Percentiles rank a stretch among this genome's conserved stretches.
Evolutionary conservation across 2,797 vertebrate species (phyloP).

Genomic region (Antennarius maculatus): DNA sequence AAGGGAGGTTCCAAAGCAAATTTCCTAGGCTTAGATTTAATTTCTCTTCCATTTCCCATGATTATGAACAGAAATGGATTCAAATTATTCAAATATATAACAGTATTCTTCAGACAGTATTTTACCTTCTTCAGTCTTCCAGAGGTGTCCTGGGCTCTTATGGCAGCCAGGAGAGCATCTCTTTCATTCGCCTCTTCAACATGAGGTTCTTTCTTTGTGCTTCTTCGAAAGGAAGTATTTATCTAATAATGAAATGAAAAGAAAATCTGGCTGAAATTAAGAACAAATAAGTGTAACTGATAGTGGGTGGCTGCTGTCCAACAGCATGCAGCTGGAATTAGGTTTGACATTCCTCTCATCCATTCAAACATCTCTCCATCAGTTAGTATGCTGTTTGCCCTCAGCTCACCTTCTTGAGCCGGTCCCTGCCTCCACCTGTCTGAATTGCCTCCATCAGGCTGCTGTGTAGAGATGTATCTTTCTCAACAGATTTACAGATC

Average conservation of each 20-base stretch:
- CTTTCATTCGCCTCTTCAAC: constrained; percentile 84
- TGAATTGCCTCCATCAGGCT: constrained; percentile 96
- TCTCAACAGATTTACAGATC: constrained; percentile 83
- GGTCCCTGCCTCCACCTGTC: constrained; percentile 84
- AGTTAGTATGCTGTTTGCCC: neutral
- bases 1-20: neutral
- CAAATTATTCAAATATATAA: constrained; percentile 2
- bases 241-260: constrained; percentile 73
- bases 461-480: constrained; percentile 88
- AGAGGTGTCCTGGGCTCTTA: constrained; percentile 84
- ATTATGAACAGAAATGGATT: neutral
- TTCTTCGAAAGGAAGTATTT: constrained; percentile 65
- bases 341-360: neutral
- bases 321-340: neutral
- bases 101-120: neutral
- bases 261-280: constrained; percentile 1
- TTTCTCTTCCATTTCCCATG: neutral
- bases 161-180: constrained; percentile 89
- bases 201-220: constrained; percentile 63
- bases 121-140: constrained; percentile 88
- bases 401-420: constrained; percentile 88
- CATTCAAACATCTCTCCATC: neutral
- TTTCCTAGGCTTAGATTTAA: neutral
- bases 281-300: neutral
- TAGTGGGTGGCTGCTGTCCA: neutral